phyloP scores from a whole-genome alignment of 2,797 vertebrate genomes.

The Onychomys torridus region DNA sequence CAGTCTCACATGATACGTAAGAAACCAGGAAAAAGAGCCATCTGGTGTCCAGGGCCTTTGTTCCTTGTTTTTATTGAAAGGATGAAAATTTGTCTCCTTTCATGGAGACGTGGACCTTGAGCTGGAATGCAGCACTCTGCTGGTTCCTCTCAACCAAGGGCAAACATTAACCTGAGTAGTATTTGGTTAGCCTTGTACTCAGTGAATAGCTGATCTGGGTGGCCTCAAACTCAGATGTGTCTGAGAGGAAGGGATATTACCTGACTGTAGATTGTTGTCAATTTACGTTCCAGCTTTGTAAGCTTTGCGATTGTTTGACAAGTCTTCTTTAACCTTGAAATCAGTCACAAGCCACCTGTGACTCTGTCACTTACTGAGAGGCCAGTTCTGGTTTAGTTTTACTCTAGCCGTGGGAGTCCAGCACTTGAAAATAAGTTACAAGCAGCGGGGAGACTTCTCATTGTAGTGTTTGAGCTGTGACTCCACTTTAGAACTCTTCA shows the following conservation, averaged over 20 bases:
- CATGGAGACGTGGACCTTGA: background rate
- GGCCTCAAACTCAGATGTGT: background rate
- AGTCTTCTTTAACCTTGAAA: background rate
- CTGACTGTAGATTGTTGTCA: background rate
- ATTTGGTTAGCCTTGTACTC: background rate
- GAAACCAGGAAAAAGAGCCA: background rate
- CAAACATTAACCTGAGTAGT: background rate
- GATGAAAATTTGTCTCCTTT: background rate
- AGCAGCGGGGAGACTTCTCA: background rate
- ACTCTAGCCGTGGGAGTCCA: background rate
- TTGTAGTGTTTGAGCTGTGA: background rate
- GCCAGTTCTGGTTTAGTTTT: background rate
- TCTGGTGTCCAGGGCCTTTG: background rate
- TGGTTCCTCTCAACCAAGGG: background rate
- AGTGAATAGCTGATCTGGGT: background rate
- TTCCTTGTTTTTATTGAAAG: background rate
- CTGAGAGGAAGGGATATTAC: background rate
- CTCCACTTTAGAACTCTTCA: background rate
- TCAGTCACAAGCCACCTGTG: background rate
- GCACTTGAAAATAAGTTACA: background rate
- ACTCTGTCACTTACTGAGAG: background rate
- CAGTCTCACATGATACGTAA: background rate
- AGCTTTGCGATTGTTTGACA: background rate
- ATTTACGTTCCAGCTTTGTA: background rate
- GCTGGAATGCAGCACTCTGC: background rate